phyloP scores from a whole-genome alignment of 2,888 invertebrate genomes.

The Tinea trinotella region DNA sequence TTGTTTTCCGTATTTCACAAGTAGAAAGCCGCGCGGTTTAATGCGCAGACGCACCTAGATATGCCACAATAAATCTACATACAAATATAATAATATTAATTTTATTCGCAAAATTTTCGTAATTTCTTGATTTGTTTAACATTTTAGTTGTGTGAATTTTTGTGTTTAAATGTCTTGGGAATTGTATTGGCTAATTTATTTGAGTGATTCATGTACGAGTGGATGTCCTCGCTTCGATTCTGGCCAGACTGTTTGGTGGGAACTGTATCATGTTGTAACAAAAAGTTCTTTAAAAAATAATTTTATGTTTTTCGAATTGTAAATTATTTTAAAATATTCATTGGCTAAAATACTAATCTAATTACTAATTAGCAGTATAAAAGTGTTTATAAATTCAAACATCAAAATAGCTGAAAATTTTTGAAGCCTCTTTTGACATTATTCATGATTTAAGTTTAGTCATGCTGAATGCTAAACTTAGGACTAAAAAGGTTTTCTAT shows the following conservation, averaged over 20 bases:
- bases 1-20: background rate
- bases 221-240: conserved; percentile 1
- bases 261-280: no score
- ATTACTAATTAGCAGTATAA: no score
- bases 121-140: background rate
- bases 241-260: background rate
- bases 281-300: no score
- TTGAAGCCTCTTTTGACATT: no score
- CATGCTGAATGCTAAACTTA: no score
- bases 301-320: no score
- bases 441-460: no score
- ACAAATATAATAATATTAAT: background rate
- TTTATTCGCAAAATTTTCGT: conserved; percentile 1
- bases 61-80: conserved; percentile 7
- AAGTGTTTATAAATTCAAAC: no score
- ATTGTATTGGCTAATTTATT: background rate
- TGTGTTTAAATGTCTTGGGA: background rate
- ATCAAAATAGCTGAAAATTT: no score
- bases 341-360: no score
- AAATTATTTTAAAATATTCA: no score
- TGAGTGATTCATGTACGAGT: background rate
- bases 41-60: conserved; percentile 7
- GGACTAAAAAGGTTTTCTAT: no score
- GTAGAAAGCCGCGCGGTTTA: background rate
- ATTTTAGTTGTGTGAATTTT: background rate